Base-by-base conservation (phyloP, 30 jellyfish, hydroid and myxozoan species). In the Hydractinia symbiolongicarpus region DNA sequence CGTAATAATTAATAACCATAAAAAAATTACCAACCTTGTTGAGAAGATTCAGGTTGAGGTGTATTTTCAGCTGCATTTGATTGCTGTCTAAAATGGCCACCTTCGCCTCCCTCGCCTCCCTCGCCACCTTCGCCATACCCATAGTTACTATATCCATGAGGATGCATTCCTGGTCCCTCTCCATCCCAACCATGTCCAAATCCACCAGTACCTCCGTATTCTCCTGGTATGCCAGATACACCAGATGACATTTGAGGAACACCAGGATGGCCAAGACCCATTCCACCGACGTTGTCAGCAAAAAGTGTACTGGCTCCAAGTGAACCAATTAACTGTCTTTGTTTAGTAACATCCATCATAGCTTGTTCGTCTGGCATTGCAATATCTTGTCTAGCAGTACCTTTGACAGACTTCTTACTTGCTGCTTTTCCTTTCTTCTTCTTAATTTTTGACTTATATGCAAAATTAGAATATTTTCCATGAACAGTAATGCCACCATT, bases 211-310 rank as follows among this genome's bases (percentile, higher is more conserved):
- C 97, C 97, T 8, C 96, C 95, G 83, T 90, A 90, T 79, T 90
- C 97, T 14, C 97, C 97, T 10, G 97, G 97, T 74, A 90, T 90
- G 13, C 97, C 97, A 8, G 95, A 81, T 5, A 90, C 90, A 17
- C 97, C 97, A 54, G 95, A 86, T 67, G 97, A 90, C 97, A 86
- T 90, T 16, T 86, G 94, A 52, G 97, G 97, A 51, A 90, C 95
- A 15, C 97, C 97, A 4, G 97, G 97, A 72, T 90, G 95, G 4
- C 97, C 97, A 49, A 90, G 95, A 19, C 97, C 97, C 95, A 90
- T 90, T 16, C 97, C 97, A 40, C 97, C 97, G 55, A 90, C 97
- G 78, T 90, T 90, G 83, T 90, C 97, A 74, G 95, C 94, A 72
- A 90, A 90, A 56, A 74, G 79, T 8, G 97, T 90, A 86, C 97